Evolutionary conservation across 2,797 vertebrate species (phyloP), one percentile per base, ranked within the genome.

Genomic region (Oophaga sylvatica): DNA sequence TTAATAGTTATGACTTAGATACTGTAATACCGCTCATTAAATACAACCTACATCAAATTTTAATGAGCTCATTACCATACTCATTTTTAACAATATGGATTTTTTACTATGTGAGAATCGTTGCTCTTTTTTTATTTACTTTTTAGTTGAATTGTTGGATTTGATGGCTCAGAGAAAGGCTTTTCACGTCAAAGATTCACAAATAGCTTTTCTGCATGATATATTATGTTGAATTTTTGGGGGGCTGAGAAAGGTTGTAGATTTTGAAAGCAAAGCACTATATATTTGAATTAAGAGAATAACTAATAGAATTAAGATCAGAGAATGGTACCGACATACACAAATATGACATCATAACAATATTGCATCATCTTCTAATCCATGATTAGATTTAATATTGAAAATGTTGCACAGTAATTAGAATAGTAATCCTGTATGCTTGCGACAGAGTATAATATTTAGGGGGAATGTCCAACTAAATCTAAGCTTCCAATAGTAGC

Each of bases 1-100:
- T 77, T 79, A 86, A 89, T 83, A 79, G 84, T 89, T 86, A 79
- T 86, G 78, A 79, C 80, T 78, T 83, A 86, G 53, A 86, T 89
- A 78, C 71, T 57, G 65, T 86, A 86, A 89, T 65, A 78, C 80
- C 70, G 84, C 80, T 89, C 88, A 83, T 89, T 89, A 89, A 89
- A 86, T 86, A 83, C 73, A 86, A 83, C 80, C 84, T 86, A 75
- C 84, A 83, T 89, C 82, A 83, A 89, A 89, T 79, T 89, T 89
- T 89, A 89, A 89, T 86, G 80, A 89, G 80, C 63, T 86, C 84
- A 86, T 89, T 89, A 86, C 73, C 80, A 89, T 89, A 56, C 56
- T 83, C 63, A 83, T 86, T 86, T 89, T 86, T 86, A 89, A 86
- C 88, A 89, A 89, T 86, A 89, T 86, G 88, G 88, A 53, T 78